These are phyloP conservation scores for Lasioglossum leucozonium DNA, from an alignment of 2,888 invertebrate genomes.

Conservation along the genomic window DNA sequence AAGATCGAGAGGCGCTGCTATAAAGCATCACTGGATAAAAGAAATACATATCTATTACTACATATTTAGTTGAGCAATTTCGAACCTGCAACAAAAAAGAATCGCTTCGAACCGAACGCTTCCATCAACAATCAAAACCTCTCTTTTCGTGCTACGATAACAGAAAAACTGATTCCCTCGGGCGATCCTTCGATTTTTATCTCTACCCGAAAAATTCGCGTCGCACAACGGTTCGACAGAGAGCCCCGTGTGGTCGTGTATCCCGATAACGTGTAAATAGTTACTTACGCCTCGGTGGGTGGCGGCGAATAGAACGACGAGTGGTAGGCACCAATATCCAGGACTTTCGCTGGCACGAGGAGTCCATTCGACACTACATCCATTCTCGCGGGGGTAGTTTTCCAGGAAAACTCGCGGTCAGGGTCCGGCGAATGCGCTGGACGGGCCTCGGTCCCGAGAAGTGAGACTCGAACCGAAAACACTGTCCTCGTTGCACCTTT, in stretches of 20 bases:
- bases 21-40: neutral
- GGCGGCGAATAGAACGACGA: slow-evolving; percentile 83
- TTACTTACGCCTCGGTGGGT: slow-evolving; percentile 83
- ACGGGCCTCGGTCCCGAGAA: slow-evolving; percentile 18
- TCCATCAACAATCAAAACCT: neutral
- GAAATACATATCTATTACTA: neutral
- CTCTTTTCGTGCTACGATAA: neutral
- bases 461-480: neutral
- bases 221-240: neutral
- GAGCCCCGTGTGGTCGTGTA: neutral
- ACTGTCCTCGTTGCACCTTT: neutral
- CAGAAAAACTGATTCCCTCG: neutral
- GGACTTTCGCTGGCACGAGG: slow-evolving; percentile 77
- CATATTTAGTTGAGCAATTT: neutral
- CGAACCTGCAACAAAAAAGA: neutral
- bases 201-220: neutral
- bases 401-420: slow-evolving; percentile 42
- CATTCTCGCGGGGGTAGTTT: slow-evolving; percentile 72
- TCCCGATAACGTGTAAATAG: neutral
- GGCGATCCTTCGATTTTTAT: neutral
- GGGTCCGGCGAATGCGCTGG: slow-evolving; percentile 32
- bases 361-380: slow-evolving; percentile 78
- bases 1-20: neutral
- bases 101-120: neutral
- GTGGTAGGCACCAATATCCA: slow-evolving; percentile 80